A percentile compares a stretch with the other conserved stretches of the same genome.
Evolutionary conservation across 2,888 invertebrate genomes (phyloP).

Genomic region (Thymelicus acteon): DNA sequence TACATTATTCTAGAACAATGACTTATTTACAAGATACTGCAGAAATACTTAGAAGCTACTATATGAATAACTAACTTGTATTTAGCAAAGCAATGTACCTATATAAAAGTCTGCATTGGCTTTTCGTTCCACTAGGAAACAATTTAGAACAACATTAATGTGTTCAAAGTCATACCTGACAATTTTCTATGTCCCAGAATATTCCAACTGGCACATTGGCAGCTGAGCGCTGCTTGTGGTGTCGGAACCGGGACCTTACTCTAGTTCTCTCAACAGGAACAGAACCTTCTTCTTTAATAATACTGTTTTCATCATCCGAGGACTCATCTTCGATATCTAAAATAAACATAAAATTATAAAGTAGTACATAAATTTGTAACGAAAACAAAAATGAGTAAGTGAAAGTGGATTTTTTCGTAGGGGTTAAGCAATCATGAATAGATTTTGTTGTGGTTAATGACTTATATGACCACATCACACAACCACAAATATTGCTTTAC

Average conservation of each 20-base stretch:
- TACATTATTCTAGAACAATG: too few species aligned
- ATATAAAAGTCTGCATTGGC: too few species aligned
- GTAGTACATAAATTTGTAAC: background rate
- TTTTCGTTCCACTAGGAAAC: too few species aligned
- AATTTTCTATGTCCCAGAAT: constrained; percentile 98
- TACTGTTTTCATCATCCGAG: constrained; percentile 67
- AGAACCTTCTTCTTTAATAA: constrained; percentile 61
- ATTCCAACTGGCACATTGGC: constrained; percentile 89
- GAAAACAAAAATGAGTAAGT: constrained; percentile 1
- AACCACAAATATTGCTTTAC: too few species aligned
- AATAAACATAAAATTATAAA: constrained; percentile 25
- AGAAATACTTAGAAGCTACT: too few species aligned
- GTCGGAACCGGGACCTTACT: constrained; percentile 71
- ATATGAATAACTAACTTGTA: too few species aligned
- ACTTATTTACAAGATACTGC: too few species aligned
- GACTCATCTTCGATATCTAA: constrained; percentile 77
- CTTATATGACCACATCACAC: background rate
- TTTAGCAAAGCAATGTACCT: too few species aligned
- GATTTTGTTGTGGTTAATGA: background rate
- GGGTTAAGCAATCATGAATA: constrained; percentile 18
- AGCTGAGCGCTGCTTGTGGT: constrained; percentile 65
- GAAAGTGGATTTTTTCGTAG: constrained; percentile 15
- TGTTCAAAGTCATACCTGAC: constrained; percentile 83
- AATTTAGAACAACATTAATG: too few species aligned
- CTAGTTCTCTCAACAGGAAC: constrained; percentile 62